Evolutionary conservation across 2,797 vertebrate genomes (phyloP).

Genomic region (Aeoliscus strigatus): DNA sequence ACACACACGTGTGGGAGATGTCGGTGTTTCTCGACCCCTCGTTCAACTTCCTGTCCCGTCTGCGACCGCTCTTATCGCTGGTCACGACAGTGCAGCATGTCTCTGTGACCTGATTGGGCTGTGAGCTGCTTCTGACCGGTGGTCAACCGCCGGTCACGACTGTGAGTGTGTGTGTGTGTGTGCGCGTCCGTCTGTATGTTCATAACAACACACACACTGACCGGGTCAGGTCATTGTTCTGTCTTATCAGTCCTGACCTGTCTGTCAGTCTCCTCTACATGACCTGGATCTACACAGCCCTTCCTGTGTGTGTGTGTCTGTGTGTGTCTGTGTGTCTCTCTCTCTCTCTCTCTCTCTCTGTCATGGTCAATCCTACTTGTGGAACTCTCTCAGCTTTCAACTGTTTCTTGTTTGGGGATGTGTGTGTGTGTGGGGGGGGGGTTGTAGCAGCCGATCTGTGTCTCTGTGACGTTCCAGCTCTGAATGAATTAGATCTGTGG

Average conservation of each 20-base stretch:
- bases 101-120: constrained; percentile 44
- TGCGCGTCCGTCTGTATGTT: no score
- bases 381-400: constrained; percentile 49
- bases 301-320: constrained; percentile 54
- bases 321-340: constrained; percentile 25
- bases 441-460: neutral
- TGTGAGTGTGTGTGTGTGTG: no score
- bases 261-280: constrained; percentile 44
- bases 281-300: constrained; percentile 53
- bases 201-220: constrained; percentile 22
- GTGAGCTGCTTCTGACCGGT: constrained; percentile 30
- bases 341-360: constrained; percentile 20
- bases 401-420: constrained; percentile 55
- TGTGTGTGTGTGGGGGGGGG: constrained; percentile 7
- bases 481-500: constrained; percentile 25
- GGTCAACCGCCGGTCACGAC: constrained; percentile 61
- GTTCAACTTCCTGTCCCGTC: constrained; percentile 74
- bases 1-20: constrained; percentile 30
- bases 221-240: constrained; percentile 68
- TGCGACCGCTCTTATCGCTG: constrained; percentile 59
- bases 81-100: constrained; percentile 55
- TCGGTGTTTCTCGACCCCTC: constrained; percentile 36
- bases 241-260: constrained; percentile 61
- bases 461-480: neutral
- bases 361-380: constrained; percentile 38